Evolutionary conservation across 2,797 vertebrate species (phyloP).

Genomic region (Muraenolepis orangiensis): DNA sequence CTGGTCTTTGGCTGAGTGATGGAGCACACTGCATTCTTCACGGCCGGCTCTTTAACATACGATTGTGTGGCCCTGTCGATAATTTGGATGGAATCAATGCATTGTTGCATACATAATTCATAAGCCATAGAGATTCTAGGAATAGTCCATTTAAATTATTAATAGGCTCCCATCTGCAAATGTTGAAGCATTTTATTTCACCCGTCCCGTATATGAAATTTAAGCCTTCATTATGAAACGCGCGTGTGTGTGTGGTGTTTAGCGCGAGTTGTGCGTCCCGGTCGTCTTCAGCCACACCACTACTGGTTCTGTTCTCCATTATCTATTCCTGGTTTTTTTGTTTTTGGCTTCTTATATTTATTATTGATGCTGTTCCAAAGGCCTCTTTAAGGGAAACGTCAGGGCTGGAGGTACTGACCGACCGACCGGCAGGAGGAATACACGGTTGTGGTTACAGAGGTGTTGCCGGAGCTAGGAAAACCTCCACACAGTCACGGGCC

Average conservation of each 20-base stretch:
- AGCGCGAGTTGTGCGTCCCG: too few species aligned
- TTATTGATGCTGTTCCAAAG: conserved; percentile 50
- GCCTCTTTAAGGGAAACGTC: conserved; percentile 30
- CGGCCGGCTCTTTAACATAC: neutral
- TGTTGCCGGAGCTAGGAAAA: neutral
- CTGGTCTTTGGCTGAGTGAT: neutral
- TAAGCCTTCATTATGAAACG: neutral
- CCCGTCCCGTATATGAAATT: neutral
- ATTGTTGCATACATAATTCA: conserved; percentile 5
- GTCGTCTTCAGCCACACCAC: neutral
- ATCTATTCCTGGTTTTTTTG: conserved; percentile 12
- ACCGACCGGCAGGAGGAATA: neutral
- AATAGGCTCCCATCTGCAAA: conserved; percentile 1
- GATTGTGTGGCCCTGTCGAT: conserved; percentile 1
- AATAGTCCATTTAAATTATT: conserved; percentile 8
- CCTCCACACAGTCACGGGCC: neutral
- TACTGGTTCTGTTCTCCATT: neutral
- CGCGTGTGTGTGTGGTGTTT: neutral
- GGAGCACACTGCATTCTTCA: neutral
- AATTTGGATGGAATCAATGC: conserved; percentile 7
- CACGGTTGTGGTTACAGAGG: neutral
- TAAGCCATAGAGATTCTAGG: neutral
- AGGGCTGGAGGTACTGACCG: conserved; percentile 11
- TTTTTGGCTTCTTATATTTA: conserved; percentile 33
- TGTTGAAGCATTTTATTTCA: neutral